Evolutionary conservation across 2,888 invertebrate species (phyloP).

Genomic region (Microplitis deprimator): DNA sequence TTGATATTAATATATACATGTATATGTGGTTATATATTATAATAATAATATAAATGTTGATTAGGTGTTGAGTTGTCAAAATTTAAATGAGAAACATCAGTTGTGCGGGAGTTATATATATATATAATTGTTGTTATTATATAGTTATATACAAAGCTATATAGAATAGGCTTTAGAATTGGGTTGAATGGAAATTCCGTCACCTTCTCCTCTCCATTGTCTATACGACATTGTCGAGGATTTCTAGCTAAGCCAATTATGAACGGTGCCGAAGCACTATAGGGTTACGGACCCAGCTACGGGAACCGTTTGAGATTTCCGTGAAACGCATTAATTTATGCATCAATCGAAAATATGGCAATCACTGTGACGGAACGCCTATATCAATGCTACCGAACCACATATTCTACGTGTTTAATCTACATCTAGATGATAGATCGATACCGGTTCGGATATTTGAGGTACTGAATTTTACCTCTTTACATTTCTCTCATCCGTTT

Average conservation of each 20-base stretch:
- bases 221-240: constrained; percentile 14
- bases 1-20: too few relatives aligned
- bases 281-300: neutral
- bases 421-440: neutral
- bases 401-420: constrained; percentile 4
- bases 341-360: constrained; percentile 20
- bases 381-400: neutral
- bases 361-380: constrained; percentile 1
- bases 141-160: constrained; percentile 9
- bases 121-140: constrained; percentile 5
- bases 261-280: neutral
- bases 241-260: constrained; percentile 20
- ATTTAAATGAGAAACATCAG: constrained; percentile 4
- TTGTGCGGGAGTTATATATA: neutral
- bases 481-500: neutral
- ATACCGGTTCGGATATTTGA: constrained; percentile 1
- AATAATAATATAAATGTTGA: neutral
- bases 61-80: neutral
- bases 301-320: constrained; percentile 10
- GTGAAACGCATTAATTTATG: constrained; percentile 19
- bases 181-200: constrained; percentile 16
- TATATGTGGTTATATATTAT: neutral
- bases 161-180: constrained; percentile 7
- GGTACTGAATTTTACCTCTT: constrained; percentile 1
- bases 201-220: constrained; percentile 10